A percentile compares a stretch with the other conserved stretches of the same genome.
Evolutionary conservation across 2,888 invertebrate species (phyloP).

Genomic region (Caenorhabditis sp.): DNA sequence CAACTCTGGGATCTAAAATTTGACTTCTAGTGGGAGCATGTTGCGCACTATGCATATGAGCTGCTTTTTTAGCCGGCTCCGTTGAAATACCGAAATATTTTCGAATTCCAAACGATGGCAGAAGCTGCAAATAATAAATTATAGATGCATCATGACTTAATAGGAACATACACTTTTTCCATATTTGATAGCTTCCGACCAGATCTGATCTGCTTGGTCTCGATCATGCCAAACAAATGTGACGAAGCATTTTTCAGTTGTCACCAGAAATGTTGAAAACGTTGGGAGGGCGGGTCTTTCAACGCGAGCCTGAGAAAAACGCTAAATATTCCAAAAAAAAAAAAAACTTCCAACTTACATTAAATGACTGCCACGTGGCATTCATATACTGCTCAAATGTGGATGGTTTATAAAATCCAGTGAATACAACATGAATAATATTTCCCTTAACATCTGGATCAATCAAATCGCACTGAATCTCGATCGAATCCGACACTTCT

Average conservation of each 20-base stretch:
- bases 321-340: conserved; percentile 1
- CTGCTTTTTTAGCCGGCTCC: conserved; percentile 45
- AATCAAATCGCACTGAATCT: conserved; percentile 51
- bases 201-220: conserved; percentile 34
- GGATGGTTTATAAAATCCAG: conserved; percentile 48
- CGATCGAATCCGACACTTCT: conserved; percentile 55
- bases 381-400: conserved; percentile 58
- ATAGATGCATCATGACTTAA: not conserved
- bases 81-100: conserved; percentile 62
- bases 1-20: conserved; percentile 31
- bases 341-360: too few species aligned
- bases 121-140: conserved; percentile 22
- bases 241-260: conserved; percentile 49
- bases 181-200: conserved; percentile 42
- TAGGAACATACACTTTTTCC: conserved; percentile 19
- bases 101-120: conserved; percentile 66
- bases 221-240: conserved; percentile 60
- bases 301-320: conserved; percentile 41
- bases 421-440: conserved; percentile 48
- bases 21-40: conserved; percentile 28
- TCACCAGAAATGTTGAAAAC: conserved; percentile 57
- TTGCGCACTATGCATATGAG: conserved; percentile 27
- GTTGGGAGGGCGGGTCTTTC: conserved; percentile 49
- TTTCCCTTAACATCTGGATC: conserved; percentile 41
- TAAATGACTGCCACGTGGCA: conserved; percentile 47